These are phyloP conservation scores for Zaprionus nigranus DNA, from an alignment of 1,140 invertebrate genomes.

Conservation along the genomic window DNA sequence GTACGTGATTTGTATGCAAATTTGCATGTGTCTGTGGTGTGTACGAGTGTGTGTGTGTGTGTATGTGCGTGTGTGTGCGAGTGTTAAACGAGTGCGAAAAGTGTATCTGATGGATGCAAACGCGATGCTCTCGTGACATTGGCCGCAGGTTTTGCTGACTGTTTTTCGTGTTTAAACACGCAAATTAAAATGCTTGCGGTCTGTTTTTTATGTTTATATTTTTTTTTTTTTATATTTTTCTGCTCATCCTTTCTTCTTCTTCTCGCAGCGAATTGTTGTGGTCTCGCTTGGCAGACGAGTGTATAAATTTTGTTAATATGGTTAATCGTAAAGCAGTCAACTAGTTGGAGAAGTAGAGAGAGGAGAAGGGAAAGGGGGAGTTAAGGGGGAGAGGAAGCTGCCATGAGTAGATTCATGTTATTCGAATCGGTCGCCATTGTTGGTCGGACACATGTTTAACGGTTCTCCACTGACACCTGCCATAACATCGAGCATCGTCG, in stretches of 20 bases:
- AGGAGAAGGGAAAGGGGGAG: neutral
- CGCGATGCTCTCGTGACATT: slow-evolving; percentile 33
- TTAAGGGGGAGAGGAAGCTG: neutral
- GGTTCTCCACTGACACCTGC: slow-evolving; percentile 35
- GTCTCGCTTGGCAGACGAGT: slow-evolving; percentile 59
- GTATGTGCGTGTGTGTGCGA: neutral
- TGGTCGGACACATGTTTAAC: slow-evolving; percentile 16
- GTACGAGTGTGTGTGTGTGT: neutral
- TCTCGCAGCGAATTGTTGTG: slow-evolving; percentile 35
- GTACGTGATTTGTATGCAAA: slow-evolving; percentile 71
- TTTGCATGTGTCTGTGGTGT: slow-evolving; percentile 19
- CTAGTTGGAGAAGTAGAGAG: slow-evolving; percentile 17
- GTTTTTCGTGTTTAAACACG: slow-evolving; percentile 53
- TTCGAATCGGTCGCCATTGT: slow-evolving; percentile 39
- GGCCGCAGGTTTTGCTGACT: slow-evolving; percentile 48
- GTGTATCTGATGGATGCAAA: slow-evolving; percentile 70
- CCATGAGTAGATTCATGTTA: slow-evolving; percentile 22
- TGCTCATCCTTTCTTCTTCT: slow-evolving; percentile 5
- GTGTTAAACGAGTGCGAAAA: slow-evolving; percentile 49
- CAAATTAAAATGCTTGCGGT: slow-evolving; percentile 71
- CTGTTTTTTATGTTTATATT: slow-evolving; percentile 49
- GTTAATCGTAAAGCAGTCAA: slow-evolving; percentile 66
- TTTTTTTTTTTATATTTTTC: slow-evolving; percentile 10
- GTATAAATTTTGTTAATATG: slow-evolving; percentile 71
- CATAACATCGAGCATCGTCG: slow-evolving; percentile 5